These are phyloP conservation scores for Ypsolopha scabrella DNA, from an alignment of 2,888 invertebrate genomes.

Conservation along the genomic window DNA sequence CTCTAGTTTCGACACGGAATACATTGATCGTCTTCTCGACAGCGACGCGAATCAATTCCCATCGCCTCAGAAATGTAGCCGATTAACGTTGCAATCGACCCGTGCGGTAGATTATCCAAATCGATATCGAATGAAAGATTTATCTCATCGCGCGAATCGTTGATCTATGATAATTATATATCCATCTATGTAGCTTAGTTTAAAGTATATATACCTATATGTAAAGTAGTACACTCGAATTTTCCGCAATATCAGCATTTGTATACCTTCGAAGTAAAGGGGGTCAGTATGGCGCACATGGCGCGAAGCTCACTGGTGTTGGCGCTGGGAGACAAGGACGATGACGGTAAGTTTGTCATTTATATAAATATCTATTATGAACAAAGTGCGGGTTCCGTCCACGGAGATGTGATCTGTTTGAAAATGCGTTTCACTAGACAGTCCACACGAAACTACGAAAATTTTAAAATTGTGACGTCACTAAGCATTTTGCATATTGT, in stretches of 20 bases:
- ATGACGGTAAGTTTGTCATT: slow-evolving; percentile 29
- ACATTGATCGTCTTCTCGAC: slow-evolving; percentile 43
- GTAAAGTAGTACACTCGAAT: slow-evolving; percentile 31
- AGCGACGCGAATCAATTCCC: slow-evolving; percentile 22
- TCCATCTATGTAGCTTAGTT: slow-evolving; percentile 27
- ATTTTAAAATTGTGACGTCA: no score
- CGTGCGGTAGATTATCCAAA: slow-evolving; percentile 41
- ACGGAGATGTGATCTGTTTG: no score
- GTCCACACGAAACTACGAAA: no score
- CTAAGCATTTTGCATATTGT: no score
- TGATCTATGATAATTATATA: slow-evolving; percentile 8
- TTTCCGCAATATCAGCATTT: slow-evolving; percentile 57
- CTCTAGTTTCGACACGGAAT: slow-evolving; percentile 40
- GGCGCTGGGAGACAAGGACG: slow-evolving; percentile 40
- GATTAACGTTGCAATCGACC: slow-evolving; percentile 45
- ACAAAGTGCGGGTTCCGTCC: no score
- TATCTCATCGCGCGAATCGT: background rate
- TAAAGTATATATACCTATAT: slow-evolving; percentile 6
- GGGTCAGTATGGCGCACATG: slow-evolving; percentile 45
- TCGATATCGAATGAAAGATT: slow-evolving; percentile 2
- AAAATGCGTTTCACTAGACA: no score
- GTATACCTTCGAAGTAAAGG: slow-evolving; percentile 14
- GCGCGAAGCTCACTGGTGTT: slow-evolving; percentile 52
- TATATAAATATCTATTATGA: background rate
- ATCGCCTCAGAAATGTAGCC: slow-evolving; percentile 59